Base-by-base conservation (phyloP, 2,888 invertebrate species). In the Nemapogon koenigi region DNA sequence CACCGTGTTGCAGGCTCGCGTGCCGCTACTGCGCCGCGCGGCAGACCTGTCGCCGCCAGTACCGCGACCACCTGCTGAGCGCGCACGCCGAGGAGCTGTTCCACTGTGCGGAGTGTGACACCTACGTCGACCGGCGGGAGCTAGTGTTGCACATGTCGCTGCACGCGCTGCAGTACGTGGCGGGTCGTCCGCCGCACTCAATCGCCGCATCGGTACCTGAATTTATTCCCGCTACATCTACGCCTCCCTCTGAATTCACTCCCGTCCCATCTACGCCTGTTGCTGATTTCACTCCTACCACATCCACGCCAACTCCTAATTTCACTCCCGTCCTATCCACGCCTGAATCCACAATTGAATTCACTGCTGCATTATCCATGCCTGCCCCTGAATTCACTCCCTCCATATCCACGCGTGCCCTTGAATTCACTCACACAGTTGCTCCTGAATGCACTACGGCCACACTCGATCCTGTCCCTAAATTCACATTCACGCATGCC, bases 21-120 rank as follows among this genome's bases (percentile, higher is more conserved):
- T 66, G 65, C 53, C 41, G 43, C 13, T 59, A 50, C 52, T 66
- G 67, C 53, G 32, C 41, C 35, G 37, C 43, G 3, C 19, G 42
- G 26, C 42, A 37, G 26, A 27, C 13, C 6, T 41, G 47, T 13
- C 41, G 41, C 6, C 38, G 41, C 8, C 33, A 28, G 7, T 55
- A 50, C 49, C 38, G 42, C 15, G 50, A 55, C 4, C 80, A 76
- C 47, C 46, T 72, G 26, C 43, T 59, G 22, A 44, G 51, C 16
- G 46, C 45, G 2, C 76, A 75, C 49, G 47, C 53, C 2, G 55
- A 62, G 28, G 45, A 51, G 16, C 50, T 76, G 40, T 71, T 75
- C 51, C 65, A 62, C 41, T 80, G 79, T 52, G 65, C 64, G 35
- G 60, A 69, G 29, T 78, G 79, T 52, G 53, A 62, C 43, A 46